These are phyloP conservation scores for Euwallacea similis DNA, from an alignment of 1,140 invertebrate genomes.

Conservation along the genomic window DNA sequence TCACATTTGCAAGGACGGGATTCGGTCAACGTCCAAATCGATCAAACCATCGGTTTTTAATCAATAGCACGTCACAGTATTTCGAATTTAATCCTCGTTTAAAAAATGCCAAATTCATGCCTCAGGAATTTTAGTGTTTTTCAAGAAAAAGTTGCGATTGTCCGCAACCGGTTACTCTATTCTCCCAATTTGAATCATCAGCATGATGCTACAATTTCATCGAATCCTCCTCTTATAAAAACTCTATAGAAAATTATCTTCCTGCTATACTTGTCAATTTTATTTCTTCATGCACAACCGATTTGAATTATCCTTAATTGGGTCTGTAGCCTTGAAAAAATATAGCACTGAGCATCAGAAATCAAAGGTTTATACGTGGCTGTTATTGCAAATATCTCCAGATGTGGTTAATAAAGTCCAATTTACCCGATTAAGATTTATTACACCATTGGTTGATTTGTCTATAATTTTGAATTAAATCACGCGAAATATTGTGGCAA, in stretches of 20 bases:
- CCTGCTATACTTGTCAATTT: neutral
- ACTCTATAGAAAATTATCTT: neutral
- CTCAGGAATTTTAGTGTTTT: no score
- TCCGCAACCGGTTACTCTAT: no score
- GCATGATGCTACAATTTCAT: no score
- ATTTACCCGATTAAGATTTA: conserved; percentile 1
- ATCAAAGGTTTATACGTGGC: neutral
- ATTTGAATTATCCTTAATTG: neutral
- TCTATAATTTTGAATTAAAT: neutral
- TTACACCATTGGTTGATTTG: neutral
- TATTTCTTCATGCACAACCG: neutral
- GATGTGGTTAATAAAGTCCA: neutral
- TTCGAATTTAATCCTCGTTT: no score
- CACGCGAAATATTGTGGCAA: neutral
- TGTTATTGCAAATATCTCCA: neutral
- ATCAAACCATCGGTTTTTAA: no score
- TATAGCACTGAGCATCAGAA: neutral
- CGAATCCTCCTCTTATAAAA: no score
- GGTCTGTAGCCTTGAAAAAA: neutral
- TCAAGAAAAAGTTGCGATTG: no score
- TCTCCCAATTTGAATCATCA: no score
- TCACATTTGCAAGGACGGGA: no score
- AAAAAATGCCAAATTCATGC: no score
- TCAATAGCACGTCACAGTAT: no score
- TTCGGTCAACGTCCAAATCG: no score